phyloP scores from a whole-genome alignment of 2,888 invertebrate species.

The Acanthosoma haemorrhoidale region DNA sequence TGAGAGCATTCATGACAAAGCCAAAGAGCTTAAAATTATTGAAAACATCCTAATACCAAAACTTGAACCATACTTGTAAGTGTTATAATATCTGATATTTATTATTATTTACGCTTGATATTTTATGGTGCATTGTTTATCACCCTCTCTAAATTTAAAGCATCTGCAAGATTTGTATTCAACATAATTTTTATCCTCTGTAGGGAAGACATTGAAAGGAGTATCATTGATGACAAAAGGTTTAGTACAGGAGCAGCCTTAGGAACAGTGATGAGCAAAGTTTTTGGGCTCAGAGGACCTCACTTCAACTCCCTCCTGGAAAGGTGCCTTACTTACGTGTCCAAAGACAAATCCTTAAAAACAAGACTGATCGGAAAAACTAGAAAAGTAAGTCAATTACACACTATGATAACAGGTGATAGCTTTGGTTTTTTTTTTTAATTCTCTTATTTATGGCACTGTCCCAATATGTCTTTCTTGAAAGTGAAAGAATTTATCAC shows the following conservation, averaged over 20 bases:
- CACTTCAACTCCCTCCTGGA: slow-evolving; percentile 58
- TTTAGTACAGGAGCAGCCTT: slow-evolving; percentile 71
- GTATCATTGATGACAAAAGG: slow-evolving; percentile 54
- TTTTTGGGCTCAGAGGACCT: slow-evolving; percentile 62
- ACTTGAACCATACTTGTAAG: slow-evolving; percentile 63
- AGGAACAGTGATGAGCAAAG: slow-evolving; percentile 72
- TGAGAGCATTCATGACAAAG: slow-evolving; percentile 72
- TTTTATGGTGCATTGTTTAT: too few relatives aligned
- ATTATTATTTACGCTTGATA: too few relatives aligned
- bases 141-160: too few relatives aligned
- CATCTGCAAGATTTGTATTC: too few relatives aligned
- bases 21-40: slow-evolving; percentile 67
- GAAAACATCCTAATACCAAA: slow-evolving; percentile 68
- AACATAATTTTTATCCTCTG: slow-evolving; percentile 39
- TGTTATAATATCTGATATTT: neutral
- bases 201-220: slow-evolving; percentile 61
- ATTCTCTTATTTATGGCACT: neutral
- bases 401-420: too few relatives aligned
- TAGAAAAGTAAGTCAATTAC: slow-evolving; percentile 52
- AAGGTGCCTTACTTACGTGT: slow-evolving; percentile 75
- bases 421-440: neutral
- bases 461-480: neutral
- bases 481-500: too few relatives aligned
- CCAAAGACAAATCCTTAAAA: slow-evolving; percentile 73
- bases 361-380: slow-evolving; percentile 61